Evolutionary conservation across 2,797 vertebrate species (phyloP).

Genomic region (Eurystomus glaucurus): DNA sequence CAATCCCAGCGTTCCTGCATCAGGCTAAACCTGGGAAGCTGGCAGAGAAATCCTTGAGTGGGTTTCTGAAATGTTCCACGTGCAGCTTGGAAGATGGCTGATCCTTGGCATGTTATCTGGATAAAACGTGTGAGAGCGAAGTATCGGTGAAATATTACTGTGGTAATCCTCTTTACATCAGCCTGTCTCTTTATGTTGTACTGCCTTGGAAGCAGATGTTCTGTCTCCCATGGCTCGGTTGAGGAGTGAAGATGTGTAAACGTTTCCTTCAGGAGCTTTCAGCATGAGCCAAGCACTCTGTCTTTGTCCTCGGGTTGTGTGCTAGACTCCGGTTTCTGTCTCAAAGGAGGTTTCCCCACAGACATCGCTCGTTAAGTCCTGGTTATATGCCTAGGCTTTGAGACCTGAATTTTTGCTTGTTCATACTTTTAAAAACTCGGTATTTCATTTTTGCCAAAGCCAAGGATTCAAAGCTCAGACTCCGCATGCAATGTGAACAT

Average conservation of each 20-base stretch:
- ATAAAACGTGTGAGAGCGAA: no score
- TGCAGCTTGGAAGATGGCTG: not conserved
- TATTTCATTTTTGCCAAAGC: not conserved
- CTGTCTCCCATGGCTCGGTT: not conserved
- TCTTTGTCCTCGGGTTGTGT: not conserved
- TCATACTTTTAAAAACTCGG: not conserved
- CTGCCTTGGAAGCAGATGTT: not conserved
- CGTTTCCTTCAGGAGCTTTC: not conserved
- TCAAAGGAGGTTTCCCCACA: not conserved
- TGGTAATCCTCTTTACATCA: not conserved
- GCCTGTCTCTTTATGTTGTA: not conserved
- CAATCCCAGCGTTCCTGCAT: not conserved
- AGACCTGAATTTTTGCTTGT: not conserved
- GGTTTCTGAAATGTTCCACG: not conserved
- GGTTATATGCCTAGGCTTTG: not conserved
- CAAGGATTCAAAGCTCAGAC: not conserved
- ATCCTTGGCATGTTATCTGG: not conserved
- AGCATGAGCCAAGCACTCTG: not conserved
- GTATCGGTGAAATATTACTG: not conserved
- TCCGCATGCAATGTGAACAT: rapidly evolving
- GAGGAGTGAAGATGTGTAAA: not conserved
- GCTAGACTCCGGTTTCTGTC: not conserved
- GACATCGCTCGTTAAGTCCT: not conserved
- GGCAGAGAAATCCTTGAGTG: not conserved
- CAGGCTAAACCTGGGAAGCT: not conserved